These are phyloP conservation scores for Aradus depressus DNA, from an alignment of 2,888 invertebrate genomes.

Conservation along the genomic window DNA sequence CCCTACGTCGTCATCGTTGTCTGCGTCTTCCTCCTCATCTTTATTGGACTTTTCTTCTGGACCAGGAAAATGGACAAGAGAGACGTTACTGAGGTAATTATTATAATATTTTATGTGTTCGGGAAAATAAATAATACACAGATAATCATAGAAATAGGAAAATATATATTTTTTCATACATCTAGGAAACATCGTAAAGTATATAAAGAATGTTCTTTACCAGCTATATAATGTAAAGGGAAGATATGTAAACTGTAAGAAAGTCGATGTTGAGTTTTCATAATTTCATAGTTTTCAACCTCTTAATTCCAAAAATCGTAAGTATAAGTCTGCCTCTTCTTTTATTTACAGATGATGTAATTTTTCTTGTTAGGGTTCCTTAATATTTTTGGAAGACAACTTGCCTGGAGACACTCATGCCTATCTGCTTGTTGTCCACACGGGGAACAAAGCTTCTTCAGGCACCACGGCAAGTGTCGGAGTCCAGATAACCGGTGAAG, in stretches of 20 bases:
- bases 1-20: slow-evolving; percentile 25
- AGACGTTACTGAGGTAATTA: slow-evolving; percentile 22
- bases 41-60: slow-evolving; percentile 24
- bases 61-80: slow-evolving; percentile 22
- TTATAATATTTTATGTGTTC: background rate
- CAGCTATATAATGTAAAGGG: no score
- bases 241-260: no score
- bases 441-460: slow-evolving; percentile 26
- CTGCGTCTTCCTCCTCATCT: slow-evolving; percentile 21
- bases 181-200: no score
- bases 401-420: slow-evolving; percentile 25
- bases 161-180: no score
- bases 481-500: slow-evolving; percentile 28
- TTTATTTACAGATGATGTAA: background rate
- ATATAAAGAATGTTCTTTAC: no score
- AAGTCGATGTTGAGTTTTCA: background rate
- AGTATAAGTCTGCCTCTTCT: background rate
- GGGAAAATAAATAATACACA: background rate
- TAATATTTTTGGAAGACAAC: slow-evolving; percentile 30
- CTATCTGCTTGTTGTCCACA: slow-evolving; percentile 30
- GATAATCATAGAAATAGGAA: background rate
- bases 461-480: slow-evolving; percentile 31
- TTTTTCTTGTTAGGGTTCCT: slow-evolving; percentile 9
- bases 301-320: no score
- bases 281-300: background rate